Conservation (phyloP, 2,797 vertebrate species). For the Uromys caudimaculatus region DNA sequence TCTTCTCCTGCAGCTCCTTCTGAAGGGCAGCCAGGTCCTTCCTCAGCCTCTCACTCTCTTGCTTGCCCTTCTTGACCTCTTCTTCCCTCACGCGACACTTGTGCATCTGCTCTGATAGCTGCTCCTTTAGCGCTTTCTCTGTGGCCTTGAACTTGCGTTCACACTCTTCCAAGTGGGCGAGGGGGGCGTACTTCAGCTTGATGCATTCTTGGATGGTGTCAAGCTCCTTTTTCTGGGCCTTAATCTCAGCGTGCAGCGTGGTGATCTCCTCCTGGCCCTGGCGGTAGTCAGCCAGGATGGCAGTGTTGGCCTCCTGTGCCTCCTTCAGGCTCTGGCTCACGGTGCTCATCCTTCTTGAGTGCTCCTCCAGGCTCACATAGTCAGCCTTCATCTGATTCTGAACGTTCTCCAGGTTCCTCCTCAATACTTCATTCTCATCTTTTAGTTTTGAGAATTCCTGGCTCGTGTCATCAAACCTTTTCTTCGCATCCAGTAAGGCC, state of each 20-base stretch:
- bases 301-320: constrained; percentile 84
- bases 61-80: constrained; percentile 81
- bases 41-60: constrained; percentile 89
- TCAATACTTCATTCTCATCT: constrained; percentile 90
- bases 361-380: constrained; percentile 89
- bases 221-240: constrained; percentile 94
- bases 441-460: constrained; percentile 89
- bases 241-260: constrained; percentile 91
- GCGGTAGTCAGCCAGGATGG: constrained; percentile 78
- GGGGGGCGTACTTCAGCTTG: constrained; percentile 92
- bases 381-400: constrained; percentile 86
- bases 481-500: constrained; percentile 89
- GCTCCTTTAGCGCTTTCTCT: constrained; percentile 88
- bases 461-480: constrained; percentile 85
- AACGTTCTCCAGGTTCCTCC: constrained; percentile 88
- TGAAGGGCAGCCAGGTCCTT: constrained; percentile 87
- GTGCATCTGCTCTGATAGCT: constrained; percentile 87
- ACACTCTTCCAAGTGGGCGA: constrained; percentile 90
- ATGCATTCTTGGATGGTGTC: constrained; percentile 97
- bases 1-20: constrained; percentile 87
- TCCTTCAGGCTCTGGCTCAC: constrained; percentile 85
- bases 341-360: constrained; percentile 83
- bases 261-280: constrained; percentile 89
- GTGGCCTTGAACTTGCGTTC: constrained; percentile 88
- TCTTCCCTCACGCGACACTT: constrained; percentile 86